Percentiles rank a stretch among this genome's conserved stretches.
Conservation (phyloP, 2,888 invertebrate genomes). For the Amiota communis region DNA sequence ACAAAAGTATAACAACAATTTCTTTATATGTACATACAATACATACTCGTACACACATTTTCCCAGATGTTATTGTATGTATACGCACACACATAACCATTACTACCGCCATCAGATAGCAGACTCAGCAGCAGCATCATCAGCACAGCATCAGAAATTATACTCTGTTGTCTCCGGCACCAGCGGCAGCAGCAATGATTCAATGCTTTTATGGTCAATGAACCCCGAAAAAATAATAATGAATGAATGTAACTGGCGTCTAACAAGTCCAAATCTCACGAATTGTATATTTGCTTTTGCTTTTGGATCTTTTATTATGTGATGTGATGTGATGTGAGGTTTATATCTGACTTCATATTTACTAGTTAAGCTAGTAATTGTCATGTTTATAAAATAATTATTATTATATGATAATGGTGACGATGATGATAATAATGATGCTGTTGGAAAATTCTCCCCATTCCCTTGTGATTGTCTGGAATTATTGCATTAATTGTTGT, state of each 20-base stretch:
- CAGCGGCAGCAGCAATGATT: constrained; percentile 16
- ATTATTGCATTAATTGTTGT: constrained; percentile 20
- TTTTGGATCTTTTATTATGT: constrained; percentile 19
- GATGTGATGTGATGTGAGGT: background rate
- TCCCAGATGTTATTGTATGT: constrained; percentile 16
- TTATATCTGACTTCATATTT: background rate
- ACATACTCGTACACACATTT: background rate
- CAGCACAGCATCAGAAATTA: constrained; percentile 38
- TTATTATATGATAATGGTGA: too few relatives aligned
- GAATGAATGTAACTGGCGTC: constrained; percentile 46
- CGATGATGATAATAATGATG: too few relatives aligned
- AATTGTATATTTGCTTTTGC: constrained; percentile 26
- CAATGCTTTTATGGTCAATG: constrained; percentile 67
- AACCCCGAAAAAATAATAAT: constrained; percentile 66
- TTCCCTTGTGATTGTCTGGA: background rate
- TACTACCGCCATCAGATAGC: constrained; percentile 16
- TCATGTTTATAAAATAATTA: too few relatives aligned
- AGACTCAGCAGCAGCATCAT: constrained; percentile 37
- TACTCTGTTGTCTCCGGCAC: constrained; percentile 28
- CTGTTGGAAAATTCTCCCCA: background rate
- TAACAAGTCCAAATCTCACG: constrained; percentile 15
- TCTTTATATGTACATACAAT: constrained; percentile 7
- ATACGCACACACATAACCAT: background rate
- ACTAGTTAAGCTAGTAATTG: constrained; percentile 24
- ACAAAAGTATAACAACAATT: constrained; percentile 14